Evolutionary conservation across 2,797 vertebrate genomes (phyloP).

Genomic region (Acanthurus leucopareius): DNA sequence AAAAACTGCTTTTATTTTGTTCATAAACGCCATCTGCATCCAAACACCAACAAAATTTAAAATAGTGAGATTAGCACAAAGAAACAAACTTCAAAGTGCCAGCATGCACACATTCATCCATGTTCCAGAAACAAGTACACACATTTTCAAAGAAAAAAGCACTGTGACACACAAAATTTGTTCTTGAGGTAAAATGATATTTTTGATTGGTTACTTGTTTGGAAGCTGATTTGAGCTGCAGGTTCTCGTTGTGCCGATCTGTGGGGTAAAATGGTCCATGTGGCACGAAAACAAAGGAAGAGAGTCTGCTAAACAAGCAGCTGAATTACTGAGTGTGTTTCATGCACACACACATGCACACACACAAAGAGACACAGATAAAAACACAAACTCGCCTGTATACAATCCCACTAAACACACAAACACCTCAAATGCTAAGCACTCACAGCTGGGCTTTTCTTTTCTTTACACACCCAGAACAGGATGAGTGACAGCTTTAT

Average conservation of each 20-base stretch:
- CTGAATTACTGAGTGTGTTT: constrained; percentile 31
- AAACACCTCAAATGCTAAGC: constrained; percentile 55
- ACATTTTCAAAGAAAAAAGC: background rate
- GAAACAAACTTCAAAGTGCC: background rate
- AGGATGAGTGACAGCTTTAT: constrained; percentile 71
- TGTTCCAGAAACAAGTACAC: background rate
- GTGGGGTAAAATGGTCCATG: constrained; percentile 43
- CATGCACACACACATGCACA: background rate
- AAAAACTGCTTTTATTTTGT: background rate
- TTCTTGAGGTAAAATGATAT: constrained; percentile 19
- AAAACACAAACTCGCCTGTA: background rate
- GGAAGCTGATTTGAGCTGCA: constrained; percentile 36
- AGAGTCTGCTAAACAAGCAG: constrained; percentile 41
- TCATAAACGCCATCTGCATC: background rate
- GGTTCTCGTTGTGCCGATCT: constrained; percentile 12
- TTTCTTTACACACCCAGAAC: constrained; percentile 31
- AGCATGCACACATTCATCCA: background rate
- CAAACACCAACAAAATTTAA: background rate
- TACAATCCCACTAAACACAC: constrained; percentile 49
- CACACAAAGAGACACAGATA: background rate
- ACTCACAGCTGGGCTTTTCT: constrained; percentile 70
- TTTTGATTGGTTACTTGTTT: constrained; percentile 48
- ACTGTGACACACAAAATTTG: background rate
- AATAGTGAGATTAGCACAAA: background rate
- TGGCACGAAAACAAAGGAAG: constrained; percentile 54